Conservation (phyloP, 1,140 invertebrate genomes). For the Lucilia cuprina region DNA sequence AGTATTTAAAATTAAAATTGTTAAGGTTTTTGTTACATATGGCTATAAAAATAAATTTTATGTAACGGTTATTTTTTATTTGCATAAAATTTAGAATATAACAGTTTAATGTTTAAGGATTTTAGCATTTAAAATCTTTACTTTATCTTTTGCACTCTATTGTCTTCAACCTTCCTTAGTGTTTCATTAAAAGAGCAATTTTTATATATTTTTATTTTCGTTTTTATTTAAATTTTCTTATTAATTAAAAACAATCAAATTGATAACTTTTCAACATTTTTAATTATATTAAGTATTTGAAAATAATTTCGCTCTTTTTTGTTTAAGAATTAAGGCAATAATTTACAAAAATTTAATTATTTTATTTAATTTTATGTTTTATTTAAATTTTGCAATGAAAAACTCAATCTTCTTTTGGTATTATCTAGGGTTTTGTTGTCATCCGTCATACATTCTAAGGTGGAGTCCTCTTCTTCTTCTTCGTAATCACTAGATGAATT, state of each 20-base stretch:
- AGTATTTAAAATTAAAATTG: not conserved
- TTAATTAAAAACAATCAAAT: not conserved
- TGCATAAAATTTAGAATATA: not conserved
- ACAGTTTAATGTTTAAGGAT: too few relatives aligned
- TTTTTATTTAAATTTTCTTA: not conserved
- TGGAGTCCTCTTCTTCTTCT: slow-evolving; percentile 21
- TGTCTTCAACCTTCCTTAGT: too few relatives aligned
- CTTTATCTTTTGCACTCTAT: too few relatives aligned
- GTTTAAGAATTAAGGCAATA: not conserved
- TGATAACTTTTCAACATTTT: slow-evolving; percentile 2
- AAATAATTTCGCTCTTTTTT: not conserved
- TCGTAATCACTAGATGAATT: slow-evolving; percentile 55
- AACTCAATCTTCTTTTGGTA: slow-evolving; percentile 54
- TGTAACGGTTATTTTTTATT: not conserved
- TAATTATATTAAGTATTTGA: not conserved
- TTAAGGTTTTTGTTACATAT: not conserved
- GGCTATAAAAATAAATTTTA: not conserved
- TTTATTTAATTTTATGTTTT: not conserved
- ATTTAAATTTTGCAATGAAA: slow-evolving; percentile 43
- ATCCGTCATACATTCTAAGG: not conserved
- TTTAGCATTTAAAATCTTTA: too few relatives aligned
- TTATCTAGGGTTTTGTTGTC: slow-evolving; percentile 43
- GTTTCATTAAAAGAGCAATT: too few relatives aligned
- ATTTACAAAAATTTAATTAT: not conserved
- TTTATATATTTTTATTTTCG: not conserved